Percentiles rank a stretch among this genome's conserved stretches.
Conservation (phyloP, 2,888 invertebrate genomes). For the Zygogramma bicolorata region DNA sequence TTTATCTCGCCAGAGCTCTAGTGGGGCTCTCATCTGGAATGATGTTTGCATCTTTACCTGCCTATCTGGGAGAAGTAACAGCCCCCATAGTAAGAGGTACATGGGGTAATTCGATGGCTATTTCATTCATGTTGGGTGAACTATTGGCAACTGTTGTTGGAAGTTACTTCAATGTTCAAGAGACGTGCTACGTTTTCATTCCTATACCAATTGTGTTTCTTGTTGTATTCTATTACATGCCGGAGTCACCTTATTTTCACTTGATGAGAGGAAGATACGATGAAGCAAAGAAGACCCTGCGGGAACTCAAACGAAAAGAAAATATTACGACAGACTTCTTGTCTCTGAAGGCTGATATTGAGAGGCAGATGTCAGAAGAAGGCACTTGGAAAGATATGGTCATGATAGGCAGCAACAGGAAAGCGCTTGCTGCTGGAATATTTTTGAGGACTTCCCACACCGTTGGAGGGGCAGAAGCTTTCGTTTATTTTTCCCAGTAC, state of each 20-base stretch:
- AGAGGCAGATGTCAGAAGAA: slow-evolving; percentile 58
- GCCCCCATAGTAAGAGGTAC: not conserved
- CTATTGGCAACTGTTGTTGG: not conserved
- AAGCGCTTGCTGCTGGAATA: slow-evolving; percentile 54
- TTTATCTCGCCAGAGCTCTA: not conserved
- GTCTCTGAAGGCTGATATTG: slow-evolving; percentile 53
- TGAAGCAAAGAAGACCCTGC: slow-evolving; percentile 52
- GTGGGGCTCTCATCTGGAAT: not conserved
- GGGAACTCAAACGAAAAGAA: slow-evolving; percentile 48
- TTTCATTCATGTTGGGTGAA: not conserved
- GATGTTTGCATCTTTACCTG: not conserved
- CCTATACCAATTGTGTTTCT: not conserved
- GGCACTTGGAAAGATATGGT: slow-evolving; percentile 58
- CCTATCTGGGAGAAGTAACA: not conserved
- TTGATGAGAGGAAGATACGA: slow-evolving; percentile 52
- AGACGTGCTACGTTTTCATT: not conserved
- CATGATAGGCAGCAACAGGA: slow-evolving; percentile 54
- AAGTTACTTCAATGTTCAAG: not conserved
- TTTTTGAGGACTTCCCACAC: slow-evolving; percentile 58
- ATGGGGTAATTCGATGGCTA: not conserved
- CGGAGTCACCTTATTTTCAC: slow-evolving; percentile 51
- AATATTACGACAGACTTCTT: slow-evolving; percentile 53
- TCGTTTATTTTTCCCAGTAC: slow-evolving; percentile 56
- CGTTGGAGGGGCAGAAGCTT: slow-evolving; percentile 55
- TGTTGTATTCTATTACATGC: slow-evolving; percentile 1